Evolutionary conservation across 2,888 invertebrate genomes (phyloP).

Genomic region (Acronicta aceris): DNA sequence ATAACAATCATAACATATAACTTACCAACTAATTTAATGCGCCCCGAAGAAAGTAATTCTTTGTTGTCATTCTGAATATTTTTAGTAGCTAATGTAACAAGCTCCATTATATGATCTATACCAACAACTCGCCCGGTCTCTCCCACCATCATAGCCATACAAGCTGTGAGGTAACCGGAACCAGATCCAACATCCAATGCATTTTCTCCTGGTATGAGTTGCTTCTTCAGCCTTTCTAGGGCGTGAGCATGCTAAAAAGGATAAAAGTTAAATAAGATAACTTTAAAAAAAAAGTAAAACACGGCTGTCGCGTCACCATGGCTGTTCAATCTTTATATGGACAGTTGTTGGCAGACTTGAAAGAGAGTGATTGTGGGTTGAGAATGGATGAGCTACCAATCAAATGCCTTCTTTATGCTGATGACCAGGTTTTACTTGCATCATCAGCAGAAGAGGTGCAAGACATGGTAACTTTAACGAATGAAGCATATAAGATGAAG

Average conservation of each 20-base stretch:
- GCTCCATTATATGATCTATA: slow-evolving; percentile 96
- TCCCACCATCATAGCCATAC: slow-evolving; percentile 96
- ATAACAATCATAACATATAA: slow-evolving; percentile 17
- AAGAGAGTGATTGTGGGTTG: too few species aligned
- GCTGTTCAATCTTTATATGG: too few species aligned
- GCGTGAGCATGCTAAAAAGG: slow-evolving; percentile 96
- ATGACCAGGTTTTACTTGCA: too few species aligned
- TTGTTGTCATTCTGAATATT: slow-evolving; percentile 94
- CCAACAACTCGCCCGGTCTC: slow-evolving; percentile 92
- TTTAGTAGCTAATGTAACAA: slow-evolving; percentile 92
- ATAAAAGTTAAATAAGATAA: background rate
- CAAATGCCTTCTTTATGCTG: too few species aligned
- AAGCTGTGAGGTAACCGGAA: slow-evolving; percentile 97
- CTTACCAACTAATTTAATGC: slow-evolving; percentile 92
- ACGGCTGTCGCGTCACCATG: too few species aligned
- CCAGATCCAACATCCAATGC: slow-evolving; percentile 98
- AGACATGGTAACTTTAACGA: too few species aligned
- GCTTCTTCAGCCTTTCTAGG: slow-evolving; percentile 94
- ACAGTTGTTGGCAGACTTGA: too few species aligned
- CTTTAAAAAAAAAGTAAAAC: too few species aligned
- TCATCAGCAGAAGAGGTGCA: too few species aligned
- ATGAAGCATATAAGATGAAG: too few species aligned
- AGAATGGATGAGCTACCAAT: too few species aligned
- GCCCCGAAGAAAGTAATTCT: slow-evolving; percentile 91
- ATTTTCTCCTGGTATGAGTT: slow-evolving; percentile 92